phyloP scores from a whole-genome alignment of 2,113 vertebrate species.

The Lagopus leucura region DNA sequence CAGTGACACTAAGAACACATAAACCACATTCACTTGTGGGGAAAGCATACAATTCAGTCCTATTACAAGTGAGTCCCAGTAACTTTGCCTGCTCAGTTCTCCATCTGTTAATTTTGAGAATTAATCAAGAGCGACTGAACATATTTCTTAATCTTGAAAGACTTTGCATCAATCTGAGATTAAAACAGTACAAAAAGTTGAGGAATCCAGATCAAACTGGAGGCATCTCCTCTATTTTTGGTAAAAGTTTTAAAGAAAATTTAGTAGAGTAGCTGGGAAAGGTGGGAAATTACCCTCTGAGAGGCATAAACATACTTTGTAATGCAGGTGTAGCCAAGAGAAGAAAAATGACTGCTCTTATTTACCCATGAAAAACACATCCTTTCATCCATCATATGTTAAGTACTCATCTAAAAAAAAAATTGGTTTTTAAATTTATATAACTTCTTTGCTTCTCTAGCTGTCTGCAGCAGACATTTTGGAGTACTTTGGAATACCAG shows the following conservation, averaged over 20 bases:
- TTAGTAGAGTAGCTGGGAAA: background rate
- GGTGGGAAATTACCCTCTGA: background rate
- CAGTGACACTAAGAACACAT: background rate
- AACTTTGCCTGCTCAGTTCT: background rate
- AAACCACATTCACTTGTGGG: background rate
- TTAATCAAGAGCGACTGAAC: background rate
- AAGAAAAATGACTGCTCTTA: background rate
- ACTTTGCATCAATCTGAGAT: background rate
- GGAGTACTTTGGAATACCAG: background rate
- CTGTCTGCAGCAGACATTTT: slow-evolving; percentile 10
- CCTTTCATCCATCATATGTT: background rate
- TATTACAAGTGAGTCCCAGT: background rate
- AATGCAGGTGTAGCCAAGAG: background rate
- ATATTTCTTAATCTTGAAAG: background rate
- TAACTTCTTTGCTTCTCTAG: background rate
- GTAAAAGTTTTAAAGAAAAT: background rate
- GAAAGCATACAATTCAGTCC: rapidly evolving
- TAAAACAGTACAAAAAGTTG: background rate
- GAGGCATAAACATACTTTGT: background rate
- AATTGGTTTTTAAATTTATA: background rate
- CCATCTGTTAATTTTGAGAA: background rate
- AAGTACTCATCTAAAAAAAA: slow-evolving; percentile 27
- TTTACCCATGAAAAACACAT: background rate
- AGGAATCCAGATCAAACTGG: background rate
- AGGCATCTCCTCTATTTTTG: background rate